phyloP scores from a whole-genome alignment of 2,797 vertebrate species.

The Leuciscus waleckii region DNA sequence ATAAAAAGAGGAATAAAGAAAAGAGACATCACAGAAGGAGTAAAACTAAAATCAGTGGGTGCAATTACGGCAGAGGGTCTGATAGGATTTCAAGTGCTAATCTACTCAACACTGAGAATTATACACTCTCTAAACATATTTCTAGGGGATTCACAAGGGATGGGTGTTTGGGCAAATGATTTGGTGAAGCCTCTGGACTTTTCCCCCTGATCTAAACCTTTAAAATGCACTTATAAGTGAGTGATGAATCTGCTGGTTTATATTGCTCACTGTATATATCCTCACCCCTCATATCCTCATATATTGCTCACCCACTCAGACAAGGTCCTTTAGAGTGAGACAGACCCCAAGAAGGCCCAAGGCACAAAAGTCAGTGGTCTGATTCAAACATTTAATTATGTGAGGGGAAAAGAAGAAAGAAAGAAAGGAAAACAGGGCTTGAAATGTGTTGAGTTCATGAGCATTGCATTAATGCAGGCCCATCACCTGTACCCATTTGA shows the following conservation, averaged over 20 bases:
- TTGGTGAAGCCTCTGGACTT: slow-evolving; percentile 57
- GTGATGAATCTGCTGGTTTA: slow-evolving; percentile 70
- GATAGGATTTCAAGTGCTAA: slow-evolving; percentile 33
- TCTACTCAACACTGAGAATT: slow-evolving; percentile 31
- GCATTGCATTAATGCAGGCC: neutral
- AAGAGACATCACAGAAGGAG: slow-evolving; percentile 9
- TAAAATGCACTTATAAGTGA: slow-evolving; percentile 60
- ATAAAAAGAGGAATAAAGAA: slow-evolving; percentile 11
- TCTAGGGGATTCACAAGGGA: slow-evolving; percentile 14
- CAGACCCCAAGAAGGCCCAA: slow-evolving; percentile 36
- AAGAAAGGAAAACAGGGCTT: neutral
- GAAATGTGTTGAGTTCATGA: neutral
- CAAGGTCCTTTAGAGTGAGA: slow-evolving; percentile 59
- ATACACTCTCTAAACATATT: slow-evolving; percentile 31
- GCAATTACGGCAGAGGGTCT: slow-evolving; percentile 32
- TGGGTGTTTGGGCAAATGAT: slow-evolving; percentile 62
- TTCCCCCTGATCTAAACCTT: slow-evolving; percentile 53
- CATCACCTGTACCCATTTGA: neutral
- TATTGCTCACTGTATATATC: slow-evolving; percentile 72
- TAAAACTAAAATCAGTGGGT: slow-evolving; percentile 18
- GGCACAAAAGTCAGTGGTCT: slow-evolving; percentile 16
- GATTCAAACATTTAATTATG: slow-evolving; percentile 32
- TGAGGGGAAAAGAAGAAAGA: neutral
- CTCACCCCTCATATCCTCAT: too few species aligned
- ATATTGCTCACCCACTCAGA: neutral